Conservation (phyloP, 2,113 vertebrate species). For the Semicossyphus pulcher region DNA sequence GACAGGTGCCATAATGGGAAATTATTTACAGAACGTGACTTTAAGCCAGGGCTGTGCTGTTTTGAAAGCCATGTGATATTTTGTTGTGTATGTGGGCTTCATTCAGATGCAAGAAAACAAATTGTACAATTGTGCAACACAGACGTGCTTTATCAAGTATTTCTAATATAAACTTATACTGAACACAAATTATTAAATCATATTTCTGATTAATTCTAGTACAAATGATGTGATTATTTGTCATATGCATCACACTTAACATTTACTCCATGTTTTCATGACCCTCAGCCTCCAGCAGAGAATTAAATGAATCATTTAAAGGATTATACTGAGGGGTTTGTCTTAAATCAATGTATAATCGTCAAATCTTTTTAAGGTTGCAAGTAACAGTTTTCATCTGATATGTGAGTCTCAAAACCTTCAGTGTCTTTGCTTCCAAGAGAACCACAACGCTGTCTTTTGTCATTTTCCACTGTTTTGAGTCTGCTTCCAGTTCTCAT, state of each 20-base stretch:
- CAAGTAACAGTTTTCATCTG: conserved; percentile 58
- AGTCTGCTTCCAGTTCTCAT: conserved; percentile 71
- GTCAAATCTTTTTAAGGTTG: conserved; percentile 42
- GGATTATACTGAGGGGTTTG: neutral
- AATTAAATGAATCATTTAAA: neutral
- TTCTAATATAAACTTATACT: neutral
- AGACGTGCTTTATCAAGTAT: neutral
- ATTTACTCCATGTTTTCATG: conserved; percentile 4
- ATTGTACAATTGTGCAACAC: conserved; percentile 16
- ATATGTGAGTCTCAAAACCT: conserved; percentile 25
- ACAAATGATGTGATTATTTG: neutral
- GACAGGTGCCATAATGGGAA: conserved; percentile 2
- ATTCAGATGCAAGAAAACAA: conserved; percentile 10
- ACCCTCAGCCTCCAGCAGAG: neutral
- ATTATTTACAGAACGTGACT: conserved; percentile 4
- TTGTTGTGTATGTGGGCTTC: neutral
- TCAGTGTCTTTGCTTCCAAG: conserved; percentile 22
- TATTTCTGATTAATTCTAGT: conserved; percentile 1
- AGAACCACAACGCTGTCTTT: neutral
- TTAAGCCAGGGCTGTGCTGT: conserved; percentile 2
- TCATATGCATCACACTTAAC: neutral
- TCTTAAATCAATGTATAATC: neutral
- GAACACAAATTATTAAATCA: neutral
- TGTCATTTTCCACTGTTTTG: conserved; percentile 35
- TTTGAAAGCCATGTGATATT: conserved; percentile 13